Evolutionary conservation across 2,797 vertebrate genomes (phyloP).

Genomic region (Premnoplex brunnescens): DNA sequence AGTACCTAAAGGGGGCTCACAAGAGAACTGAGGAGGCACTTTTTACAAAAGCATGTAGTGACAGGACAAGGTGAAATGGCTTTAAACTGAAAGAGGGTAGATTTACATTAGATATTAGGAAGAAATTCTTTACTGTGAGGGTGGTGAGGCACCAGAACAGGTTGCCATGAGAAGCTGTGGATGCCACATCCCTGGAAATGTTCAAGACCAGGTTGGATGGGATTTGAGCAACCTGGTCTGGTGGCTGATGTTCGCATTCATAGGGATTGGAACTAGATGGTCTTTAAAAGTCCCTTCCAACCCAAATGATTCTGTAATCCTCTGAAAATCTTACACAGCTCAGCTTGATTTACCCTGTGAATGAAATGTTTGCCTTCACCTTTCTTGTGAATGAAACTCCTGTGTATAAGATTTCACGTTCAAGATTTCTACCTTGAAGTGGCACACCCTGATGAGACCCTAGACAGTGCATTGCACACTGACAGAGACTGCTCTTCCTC

Average conservation of each 20-base stretch:
- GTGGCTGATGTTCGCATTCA: neutral
- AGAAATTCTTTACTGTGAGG: neutral
- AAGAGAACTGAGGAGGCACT: neutral
- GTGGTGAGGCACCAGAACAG: too few relatives aligned
- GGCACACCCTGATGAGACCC: neutral
- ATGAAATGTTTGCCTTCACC: neutral
- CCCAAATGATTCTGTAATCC: neutral
- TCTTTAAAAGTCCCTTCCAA: neutral
- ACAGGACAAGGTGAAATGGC: neutral
- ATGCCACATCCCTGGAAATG: neutral
- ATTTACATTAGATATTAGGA: neutral
- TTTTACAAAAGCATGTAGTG: neutral
- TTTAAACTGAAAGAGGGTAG: neutral
- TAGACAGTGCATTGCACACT: neutral
- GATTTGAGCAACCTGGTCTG: neutral
- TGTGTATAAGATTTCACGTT: neutral
- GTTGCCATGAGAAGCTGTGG: neutral
- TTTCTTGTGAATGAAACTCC: neutral
- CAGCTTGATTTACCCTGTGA: neutral
- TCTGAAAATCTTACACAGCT: neutral
- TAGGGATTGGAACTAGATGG: rapidly evolving
- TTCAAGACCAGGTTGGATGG: neutral
- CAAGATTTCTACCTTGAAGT: neutral
- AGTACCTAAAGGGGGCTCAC: neutral
- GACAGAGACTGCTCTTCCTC: neutral